phyloP scores from a whole-genome alignment of 2,797 vertebrate species.

The Mallotus villosus region DNA sequence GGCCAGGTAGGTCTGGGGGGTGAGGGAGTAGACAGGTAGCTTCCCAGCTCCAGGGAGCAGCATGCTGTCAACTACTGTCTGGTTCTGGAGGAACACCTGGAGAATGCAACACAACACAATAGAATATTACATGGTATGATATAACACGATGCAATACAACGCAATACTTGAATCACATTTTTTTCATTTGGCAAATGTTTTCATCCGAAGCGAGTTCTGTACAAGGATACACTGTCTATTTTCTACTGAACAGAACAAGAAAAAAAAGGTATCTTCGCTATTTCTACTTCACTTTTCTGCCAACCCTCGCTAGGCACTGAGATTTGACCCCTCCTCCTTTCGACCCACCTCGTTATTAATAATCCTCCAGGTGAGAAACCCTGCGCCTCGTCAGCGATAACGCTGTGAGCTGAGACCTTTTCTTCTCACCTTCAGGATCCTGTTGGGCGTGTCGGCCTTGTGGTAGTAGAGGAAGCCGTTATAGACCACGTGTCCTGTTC shows the following conservation, averaged over 20 bases:
- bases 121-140: background rate
- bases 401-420: background rate
- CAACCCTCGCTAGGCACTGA: too few relatives aligned
- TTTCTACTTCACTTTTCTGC: too few relatives aligned
- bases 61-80: constrained; percentile 75
- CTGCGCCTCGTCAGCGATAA: too few relatives aligned
- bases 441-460: constrained; percentile 80
- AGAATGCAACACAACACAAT: constrained; percentile 61
- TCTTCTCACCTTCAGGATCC: constrained; percentile 81
- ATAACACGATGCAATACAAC: background rate
- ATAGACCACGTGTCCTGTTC: constrained; percentile 84
- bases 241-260: too few relatives aligned
- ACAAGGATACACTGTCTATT: too few relatives aligned
- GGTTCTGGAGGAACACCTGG: constrained; percentile 82
- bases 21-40: constrained; percentile 82
- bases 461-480: constrained; percentile 89
- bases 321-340: too few relatives aligned
- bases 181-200: too few relatives aligned
- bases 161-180: background rate
- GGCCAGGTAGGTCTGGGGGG: constrained; percentile 84
- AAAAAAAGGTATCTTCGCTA: too few relatives aligned
- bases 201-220: too few relatives aligned
- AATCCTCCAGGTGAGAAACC: too few relatives aligned
- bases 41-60: constrained; percentile 82
- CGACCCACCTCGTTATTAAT: too few relatives aligned